Base-by-base conservation (phyloP, 2,113 vertebrate genomes). In the Pygathrix nemaeus region DNA sequence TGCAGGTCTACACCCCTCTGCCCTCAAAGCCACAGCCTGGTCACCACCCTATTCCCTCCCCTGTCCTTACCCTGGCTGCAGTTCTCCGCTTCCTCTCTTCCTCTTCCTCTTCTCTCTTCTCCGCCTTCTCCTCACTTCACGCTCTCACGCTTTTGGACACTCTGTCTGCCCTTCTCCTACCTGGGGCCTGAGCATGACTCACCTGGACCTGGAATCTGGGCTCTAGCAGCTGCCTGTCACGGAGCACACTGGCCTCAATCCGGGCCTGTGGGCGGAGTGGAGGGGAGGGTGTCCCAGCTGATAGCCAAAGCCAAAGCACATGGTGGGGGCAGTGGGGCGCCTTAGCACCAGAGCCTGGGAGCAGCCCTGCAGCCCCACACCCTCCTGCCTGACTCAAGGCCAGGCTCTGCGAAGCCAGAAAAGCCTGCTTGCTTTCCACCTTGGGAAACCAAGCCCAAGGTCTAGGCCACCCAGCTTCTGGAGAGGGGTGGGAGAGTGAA, bases 231-330 rank as follows among this genome's bases (percentile, higher is more conserved):
- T 0, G 2, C 52, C 23, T 75, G 59, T 96, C 18, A 16, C 2
- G 12, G 55, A n/a, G 40, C 21, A 61, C 64, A 20, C 43, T 70
- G 32, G 82, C 95, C 35, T 38, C 55, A 30, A 4, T 35, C 78
- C 84, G 73, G 43, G 57, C 59, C 85, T 7, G 0, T 5, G 20
- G 43, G 76, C 40, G 32, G 75, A 48, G 8, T 11, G 70, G 32
- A 66, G 75, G 38, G 85, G 21, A 13, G 16, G 50, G 45, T 10
- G 81, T 25, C 68, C 55, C 32, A 17, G 97, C 84, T 98, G 88
- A 97, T 3, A 11, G 82, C 14, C 85, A 95, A 97, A 98, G 97
- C 97, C 96, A 30, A 87, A 92, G 92, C 97, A 97, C 95, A 94
- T 96, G 98, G 89, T 11, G 0, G 75, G 11, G 40, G 45, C 16